Evolutionary conservation across 2,888 invertebrate species (phyloP).

Genomic region (Drosophila suboccidentalis): DNA sequence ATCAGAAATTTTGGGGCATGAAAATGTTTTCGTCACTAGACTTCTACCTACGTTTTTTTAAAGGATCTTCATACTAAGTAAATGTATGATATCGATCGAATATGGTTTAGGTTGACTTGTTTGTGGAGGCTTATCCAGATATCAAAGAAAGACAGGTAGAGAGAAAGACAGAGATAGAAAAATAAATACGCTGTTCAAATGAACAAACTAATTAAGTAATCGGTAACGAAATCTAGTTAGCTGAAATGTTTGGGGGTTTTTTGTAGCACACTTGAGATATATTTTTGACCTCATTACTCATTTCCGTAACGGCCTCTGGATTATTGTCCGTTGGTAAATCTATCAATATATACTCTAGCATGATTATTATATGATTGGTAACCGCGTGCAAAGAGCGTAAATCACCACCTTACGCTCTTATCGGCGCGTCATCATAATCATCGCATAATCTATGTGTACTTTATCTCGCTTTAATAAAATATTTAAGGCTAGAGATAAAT

Average conservation of each 20-base stretch:
- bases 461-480: slow-evolving; percentile 74
- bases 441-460: slow-evolving; percentile 60
- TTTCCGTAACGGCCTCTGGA: slow-evolving; percentile 15
- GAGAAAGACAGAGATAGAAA: not conserved
- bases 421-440: slow-evolving; percentile 57
- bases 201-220: not conserved
- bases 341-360: slow-evolving; percentile 17
- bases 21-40: too few species aligned
- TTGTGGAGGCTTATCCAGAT: slow-evolving; percentile 2
- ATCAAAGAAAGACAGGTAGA: not conserved
- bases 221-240: not conserved
- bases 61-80: not conserved
- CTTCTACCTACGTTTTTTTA: too few species aligned
- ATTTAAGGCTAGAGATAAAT: slow-evolving; percentile 65
- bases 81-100: slow-evolving; percentile 3
- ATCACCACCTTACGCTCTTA: slow-evolving; percentile 62
- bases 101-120: not conserved
- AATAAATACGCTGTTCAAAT: not conserved
- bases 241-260: not conserved
- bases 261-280: not conserved
- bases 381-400: slow-evolving; percentile 45
- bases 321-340: slow-evolving; percentile 27
- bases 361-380: slow-evolving; percentile 45
- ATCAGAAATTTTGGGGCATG: too few species aligned
- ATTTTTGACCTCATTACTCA: slow-evolving; percentile 16